phyloP scores from a whole-genome alignment of 2,888 invertebrate genomes.

The Drosophila incognita region DNA sequence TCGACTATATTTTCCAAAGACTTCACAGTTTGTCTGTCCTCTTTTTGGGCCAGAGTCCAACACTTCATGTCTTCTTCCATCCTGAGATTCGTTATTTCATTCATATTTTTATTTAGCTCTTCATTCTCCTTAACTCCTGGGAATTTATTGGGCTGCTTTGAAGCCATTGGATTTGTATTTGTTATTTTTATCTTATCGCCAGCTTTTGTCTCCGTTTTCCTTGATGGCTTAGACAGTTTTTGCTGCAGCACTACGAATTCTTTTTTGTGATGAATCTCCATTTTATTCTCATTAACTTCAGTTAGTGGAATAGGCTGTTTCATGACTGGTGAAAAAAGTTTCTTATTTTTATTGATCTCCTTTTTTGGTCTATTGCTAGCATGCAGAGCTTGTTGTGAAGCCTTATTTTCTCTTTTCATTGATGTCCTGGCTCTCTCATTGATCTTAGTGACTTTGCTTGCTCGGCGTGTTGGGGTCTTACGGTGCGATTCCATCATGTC shows the following conservation, averaged over 20 bases:
- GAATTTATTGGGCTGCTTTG: no score
- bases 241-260: no score
- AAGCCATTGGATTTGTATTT: not conserved
- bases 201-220: not conserved
- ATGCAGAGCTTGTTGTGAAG: not conserved
- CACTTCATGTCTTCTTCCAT: not conserved
- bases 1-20: not conserved
- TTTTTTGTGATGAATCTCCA: not conserved
- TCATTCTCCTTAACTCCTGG: not conserved
- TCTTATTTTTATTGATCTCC: not conserved
- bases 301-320: not conserved
- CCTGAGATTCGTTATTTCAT: not conserved
- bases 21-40: not conserved
- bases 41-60: not conserved
- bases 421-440: not conserved
- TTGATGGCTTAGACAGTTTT: no score
- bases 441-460: slow-evolving; percentile 10
- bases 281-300: not conserved
- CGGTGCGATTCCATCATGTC: not conserved
- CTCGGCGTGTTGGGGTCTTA: fast-evolving
- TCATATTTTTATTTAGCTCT: not conserved
- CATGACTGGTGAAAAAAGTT: no score
- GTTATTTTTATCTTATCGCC: not conserved
- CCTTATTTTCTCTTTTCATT: not conserved
- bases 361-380: slow-evolving; percentile 18